phyloP scores from a whole-genome alignment of 2,797 vertebrate species.

The Todus mexicanus region DNA sequence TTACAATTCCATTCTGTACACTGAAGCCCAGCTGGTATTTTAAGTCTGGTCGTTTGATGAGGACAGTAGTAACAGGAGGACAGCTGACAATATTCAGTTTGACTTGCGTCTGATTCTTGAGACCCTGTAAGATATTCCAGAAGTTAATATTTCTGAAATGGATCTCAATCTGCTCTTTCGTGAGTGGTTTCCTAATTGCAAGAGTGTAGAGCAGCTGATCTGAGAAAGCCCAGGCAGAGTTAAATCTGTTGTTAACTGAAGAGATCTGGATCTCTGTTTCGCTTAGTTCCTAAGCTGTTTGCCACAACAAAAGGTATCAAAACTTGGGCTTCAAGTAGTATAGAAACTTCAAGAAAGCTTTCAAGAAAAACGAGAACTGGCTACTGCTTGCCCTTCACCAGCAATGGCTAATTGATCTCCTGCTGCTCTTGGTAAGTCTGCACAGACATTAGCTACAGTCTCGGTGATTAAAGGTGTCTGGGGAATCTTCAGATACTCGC shows the following conservation, averaged over 20 bases:
- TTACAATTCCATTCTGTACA: conserved; percentile 98
- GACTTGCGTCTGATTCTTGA: conserved; percentile 97
- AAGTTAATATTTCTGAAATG: not conserved
- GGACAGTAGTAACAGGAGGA: conserved; percentile 96
- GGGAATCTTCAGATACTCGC: not conserved
- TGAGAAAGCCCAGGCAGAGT: not conserved
- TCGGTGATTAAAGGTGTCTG: not conserved
- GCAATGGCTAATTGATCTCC: not conserved
- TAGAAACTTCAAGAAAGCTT: not conserved
- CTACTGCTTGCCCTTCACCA: not conserved
- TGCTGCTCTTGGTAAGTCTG: not conserved
- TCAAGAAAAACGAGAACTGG: not conserved
- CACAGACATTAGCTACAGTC: not conserved
- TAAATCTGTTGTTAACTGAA: not conserved
- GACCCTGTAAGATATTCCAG: conserved; percentile 79
- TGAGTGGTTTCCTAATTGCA: not conserved
- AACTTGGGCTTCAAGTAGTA: not conserved
- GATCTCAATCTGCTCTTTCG: not conserved
- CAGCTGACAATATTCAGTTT: conserved; percentile 99
- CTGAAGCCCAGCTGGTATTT: conserved; percentile 99
- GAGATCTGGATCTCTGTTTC: not conserved
- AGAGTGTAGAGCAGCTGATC: not conserved
- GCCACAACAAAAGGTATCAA: not conserved
- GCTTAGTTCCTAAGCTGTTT: not conserved
- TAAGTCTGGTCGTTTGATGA: conserved; percentile 97